Conservation (phyloP, 2,888 invertebrate species). For the Linyphia triangularis region DNA sequence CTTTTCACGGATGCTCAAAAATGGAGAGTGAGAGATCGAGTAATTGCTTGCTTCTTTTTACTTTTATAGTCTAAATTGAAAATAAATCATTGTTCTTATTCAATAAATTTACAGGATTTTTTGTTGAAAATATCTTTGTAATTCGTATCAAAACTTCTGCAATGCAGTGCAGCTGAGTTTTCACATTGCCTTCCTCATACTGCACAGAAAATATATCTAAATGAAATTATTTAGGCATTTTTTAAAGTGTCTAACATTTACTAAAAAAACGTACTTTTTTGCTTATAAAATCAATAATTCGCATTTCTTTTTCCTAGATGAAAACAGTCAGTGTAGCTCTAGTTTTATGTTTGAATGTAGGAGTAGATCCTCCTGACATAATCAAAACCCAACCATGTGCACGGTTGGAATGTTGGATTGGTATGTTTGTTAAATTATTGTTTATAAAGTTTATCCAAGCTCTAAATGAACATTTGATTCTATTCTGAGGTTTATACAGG, state of each 20-base stretch:
- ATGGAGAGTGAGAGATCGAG: constrained; percentile 90
- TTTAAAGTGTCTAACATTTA: neutral
- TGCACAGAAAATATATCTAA: neutral
- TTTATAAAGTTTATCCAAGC: too few species aligned
- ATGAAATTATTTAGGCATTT: neutral
- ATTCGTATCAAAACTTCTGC: too few species aligned
- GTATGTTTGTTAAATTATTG: too few species aligned
- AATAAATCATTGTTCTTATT: too few species aligned
- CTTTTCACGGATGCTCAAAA: constrained; percentile 86
- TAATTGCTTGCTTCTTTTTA: constrained; percentile 73
- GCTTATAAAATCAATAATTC: neutral
- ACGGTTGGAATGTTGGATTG: constrained; percentile 97
- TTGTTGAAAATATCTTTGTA: too few species aligned
- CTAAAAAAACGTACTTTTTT: neutral
- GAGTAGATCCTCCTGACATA: constrained; percentile 99
- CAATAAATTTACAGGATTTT: too few species aligned
- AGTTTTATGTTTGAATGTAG: constrained; percentile 97
- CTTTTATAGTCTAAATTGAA: too few species aligned
- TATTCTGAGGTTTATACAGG: too few species aligned
- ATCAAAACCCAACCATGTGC: constrained; percentile 98
- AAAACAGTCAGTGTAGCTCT: constrained; percentile 99
- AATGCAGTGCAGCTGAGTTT: too few species aligned
- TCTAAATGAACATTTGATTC: too few species aligned
- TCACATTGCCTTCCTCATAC: constrained; percentile 14
- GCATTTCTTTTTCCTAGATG: constrained; percentile 89